Evolutionary conservation across 2,113 vertebrate genomes (phyloP).

Genomic region (Lagopus leucura): DNA sequence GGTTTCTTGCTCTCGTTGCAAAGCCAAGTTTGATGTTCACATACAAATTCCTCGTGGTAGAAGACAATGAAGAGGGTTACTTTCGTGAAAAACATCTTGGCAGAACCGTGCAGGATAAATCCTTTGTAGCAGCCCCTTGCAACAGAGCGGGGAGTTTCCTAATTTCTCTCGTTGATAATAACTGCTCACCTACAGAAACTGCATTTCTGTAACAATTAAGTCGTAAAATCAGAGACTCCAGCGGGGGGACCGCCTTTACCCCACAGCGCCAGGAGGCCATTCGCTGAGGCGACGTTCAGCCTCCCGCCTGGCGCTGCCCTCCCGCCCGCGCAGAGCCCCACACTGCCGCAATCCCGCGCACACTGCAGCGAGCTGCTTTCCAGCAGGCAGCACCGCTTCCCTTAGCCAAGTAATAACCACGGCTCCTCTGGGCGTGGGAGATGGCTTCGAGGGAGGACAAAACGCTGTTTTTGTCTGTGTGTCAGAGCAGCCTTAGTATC

Average conservation of each 20-base stretch:
- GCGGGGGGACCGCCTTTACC: not conserved
- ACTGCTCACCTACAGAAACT: not conserved
- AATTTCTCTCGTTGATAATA: not conserved
- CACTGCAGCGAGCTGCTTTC: not conserved
- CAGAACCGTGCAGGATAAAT: not conserved
- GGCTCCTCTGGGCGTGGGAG: fast-evolving
- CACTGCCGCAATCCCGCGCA: not conserved
- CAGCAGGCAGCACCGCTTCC: not conserved
- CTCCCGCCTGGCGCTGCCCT: not conserved
- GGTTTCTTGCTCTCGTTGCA: not conserved
- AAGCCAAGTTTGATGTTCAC: not conserved
- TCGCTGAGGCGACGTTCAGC: not conserved
- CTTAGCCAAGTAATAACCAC: not conserved
- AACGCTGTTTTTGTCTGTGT: not conserved
- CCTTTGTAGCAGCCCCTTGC: not conserved
- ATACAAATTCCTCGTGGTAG: not conserved
- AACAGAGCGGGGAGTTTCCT: not conserved
- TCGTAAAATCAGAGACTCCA: not conserved
- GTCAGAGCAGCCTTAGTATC: no score
- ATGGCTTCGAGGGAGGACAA: not conserved
- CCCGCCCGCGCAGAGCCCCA: not conserved
- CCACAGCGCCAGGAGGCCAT: not conserved
- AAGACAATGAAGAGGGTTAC: not conserved
- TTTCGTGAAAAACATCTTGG: not conserved
- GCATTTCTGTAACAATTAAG: not conserved